Base-by-base conservation (phyloP, 1,140 invertebrate species). In the Arctopsyche grandis region DNA sequence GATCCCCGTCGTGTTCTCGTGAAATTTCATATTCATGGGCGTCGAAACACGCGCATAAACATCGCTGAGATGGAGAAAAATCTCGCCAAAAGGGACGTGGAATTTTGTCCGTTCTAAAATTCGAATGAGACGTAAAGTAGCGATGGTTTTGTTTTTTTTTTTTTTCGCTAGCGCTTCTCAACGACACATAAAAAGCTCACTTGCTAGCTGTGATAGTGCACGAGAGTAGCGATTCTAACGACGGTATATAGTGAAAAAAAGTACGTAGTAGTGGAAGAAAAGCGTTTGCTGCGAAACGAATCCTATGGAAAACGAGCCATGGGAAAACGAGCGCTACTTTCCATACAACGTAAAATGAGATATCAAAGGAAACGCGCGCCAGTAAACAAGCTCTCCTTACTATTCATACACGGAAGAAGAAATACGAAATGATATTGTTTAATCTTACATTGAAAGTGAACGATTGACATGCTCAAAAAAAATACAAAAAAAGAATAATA, bases 1-100 rank as follows among this genome's bases (percentile, higher is more conserved):
- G 52, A 38, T 22, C 58, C 19, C 70, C 21, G 24, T 44, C n/a
- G 19, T 74, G 5, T 48, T 21, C 19, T 10, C 10, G 70, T 3
- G 70, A 74, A 71, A 71, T 71, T 71, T 71, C 24, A 71, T 71
- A 71, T 71, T 71, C 69, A 71, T 71, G 69, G 26, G 69, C 19
- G 52, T 16, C 52, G 19, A 16, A 21, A 26, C 14, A 14, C 63
- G 24, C 24, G 63, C 4, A 69, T 69, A 69, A 22, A 38, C 29
- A 38, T 38, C 29, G 29, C 21, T 1, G 52, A 58, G 10, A 58
- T 58, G 21, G 1, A 16, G 5, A 66, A 66, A 66, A 22, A 29
- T 66, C 60, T n/a, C 21, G 21, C 19, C 24, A 4, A 22, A 66
- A 66, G 5, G 1, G 3, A 22, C 21, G 24, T 60, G 5, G 58